Percentiles rank a stretch among this genome's conserved stretches.
Evolutionary conservation across 2,888 invertebrate species (phyloP).

Genomic region (Melinaea menophilus): DNA sequence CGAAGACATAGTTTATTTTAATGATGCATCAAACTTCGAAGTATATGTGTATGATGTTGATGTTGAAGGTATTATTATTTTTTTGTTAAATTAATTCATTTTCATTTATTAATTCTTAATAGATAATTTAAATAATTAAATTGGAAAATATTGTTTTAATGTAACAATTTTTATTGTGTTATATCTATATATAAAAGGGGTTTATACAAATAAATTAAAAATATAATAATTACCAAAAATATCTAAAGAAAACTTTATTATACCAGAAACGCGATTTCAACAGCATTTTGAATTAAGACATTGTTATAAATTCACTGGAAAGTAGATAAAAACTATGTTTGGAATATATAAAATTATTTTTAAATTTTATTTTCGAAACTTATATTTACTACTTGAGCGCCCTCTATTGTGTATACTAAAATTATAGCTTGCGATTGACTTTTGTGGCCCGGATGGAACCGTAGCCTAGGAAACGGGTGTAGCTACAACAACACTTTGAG

Average conservation of each 20-base stretch:
- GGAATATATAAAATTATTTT: too few relatives aligned
- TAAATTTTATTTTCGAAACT: too few relatives aligned
- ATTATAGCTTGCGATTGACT: slow-evolving; percentile 20
- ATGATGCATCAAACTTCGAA: slow-evolving; percentile 16
- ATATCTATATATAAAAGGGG: too few relatives aligned
- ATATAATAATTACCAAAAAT: too few relatives aligned
- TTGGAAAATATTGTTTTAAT: too few relatives aligned
- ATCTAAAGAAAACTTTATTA: too few relatives aligned
- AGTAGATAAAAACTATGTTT: background rate
- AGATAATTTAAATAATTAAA: too few relatives aligned
- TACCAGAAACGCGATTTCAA: too few relatives aligned
- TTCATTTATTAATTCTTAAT: too few relatives aligned
- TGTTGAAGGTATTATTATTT: slow-evolving; percentile 20
- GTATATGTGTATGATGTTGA: slow-evolving; percentile 26
- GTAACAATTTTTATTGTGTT: too few relatives aligned
- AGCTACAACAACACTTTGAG: slow-evolving; percentile 73
- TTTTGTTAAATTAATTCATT: background rate
- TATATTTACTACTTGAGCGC: slow-evolving; percentile 12
- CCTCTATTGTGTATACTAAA: slow-evolving; percentile 17
- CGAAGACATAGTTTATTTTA: slow-evolving; percentile 13
- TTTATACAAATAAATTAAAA: background rate
- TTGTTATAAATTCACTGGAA: background rate
- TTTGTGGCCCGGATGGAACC: slow-evolving; percentile 45
- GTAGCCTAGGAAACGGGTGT: slow-evolving; percentile 78
- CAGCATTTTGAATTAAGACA: too few relatives aligned